A percentile compares a stretch with the other conserved stretches of the same genome.
Conservation (phyloP, 2,888 invertebrate genomes). For the Tachina grossa region DNA sequence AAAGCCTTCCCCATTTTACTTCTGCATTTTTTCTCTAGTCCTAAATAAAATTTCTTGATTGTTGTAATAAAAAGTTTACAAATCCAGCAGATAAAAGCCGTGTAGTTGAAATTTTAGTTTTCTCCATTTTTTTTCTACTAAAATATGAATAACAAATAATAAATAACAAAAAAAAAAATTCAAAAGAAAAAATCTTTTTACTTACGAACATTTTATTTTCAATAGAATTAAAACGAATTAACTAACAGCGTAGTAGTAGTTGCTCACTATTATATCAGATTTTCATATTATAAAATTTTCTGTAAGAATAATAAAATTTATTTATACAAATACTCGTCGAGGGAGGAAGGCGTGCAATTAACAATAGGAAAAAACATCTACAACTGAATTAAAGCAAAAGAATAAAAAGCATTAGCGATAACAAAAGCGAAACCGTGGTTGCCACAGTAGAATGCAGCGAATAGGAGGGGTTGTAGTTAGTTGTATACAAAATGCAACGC, state of each 20-base stretch:
- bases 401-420: background rate
- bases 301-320: constrained; percentile 38
- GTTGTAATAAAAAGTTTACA: constrained; percentile 7
- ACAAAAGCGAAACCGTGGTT: constrained; percentile 5
- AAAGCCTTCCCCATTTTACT: background rate
- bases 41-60: constrained; percentile 16
- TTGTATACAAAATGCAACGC: constrained; percentile 11
- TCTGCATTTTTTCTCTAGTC: background rate
- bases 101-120: constrained; percentile 31
- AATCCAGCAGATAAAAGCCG: constrained; percentile 30
- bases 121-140: background rate
- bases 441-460: background rate
- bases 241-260: constrained; percentile 54
- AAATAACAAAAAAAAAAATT: constrained; percentile 6
- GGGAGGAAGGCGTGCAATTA: constrained; percentile 52
- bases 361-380: constrained; percentile 43
- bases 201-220: constrained; percentile 46
- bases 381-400: constrained; percentile 49
- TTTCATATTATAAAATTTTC: constrained; percentile 34
- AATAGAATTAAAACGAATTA: constrained; percentile 61
- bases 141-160: background rate
- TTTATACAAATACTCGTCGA: background rate
- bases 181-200: constrained; percentile 26
- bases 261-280: constrained; percentile 39
- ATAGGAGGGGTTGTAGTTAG: constrained; percentile 31